Base-by-base conservation (phyloP, 2,888 invertebrate genomes). In the Megaustenia siamemsis region DNA sequence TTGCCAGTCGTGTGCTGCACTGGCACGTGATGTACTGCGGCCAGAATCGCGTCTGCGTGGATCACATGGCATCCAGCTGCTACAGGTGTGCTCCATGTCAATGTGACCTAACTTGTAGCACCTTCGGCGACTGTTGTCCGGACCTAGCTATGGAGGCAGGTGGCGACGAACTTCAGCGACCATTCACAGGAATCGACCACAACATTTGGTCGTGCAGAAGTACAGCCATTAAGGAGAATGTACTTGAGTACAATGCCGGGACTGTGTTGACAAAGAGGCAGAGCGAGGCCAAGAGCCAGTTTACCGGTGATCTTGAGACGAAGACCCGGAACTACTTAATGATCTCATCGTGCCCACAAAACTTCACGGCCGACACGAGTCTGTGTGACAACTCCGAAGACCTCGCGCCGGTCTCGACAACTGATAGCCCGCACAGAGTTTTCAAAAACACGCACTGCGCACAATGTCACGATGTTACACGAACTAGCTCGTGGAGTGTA, bases 71-170 rank as follows among this genome's bases (percentile, higher is more conserved):
- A 10, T 35, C 63, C 49, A 63, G 56, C 38, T 85, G 87, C 45
- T 77, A 82, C 38, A 69, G 81, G 32, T 89, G 89, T 56, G 28
- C 83, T 5, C 83, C 86, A 4, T 89, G 89, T 53, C 85, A 86
- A 43, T 89, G 89, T 35, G 89, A 89, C 79, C 71, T 85, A n/a
- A 53, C 71, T 35, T 89, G 89, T 63, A 43, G 35, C 8, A 43
- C 63, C 38, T 88, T 84, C 66, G 86, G 82, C 18, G 89, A 89
- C 73, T 89, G 89, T 60, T 89, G 89, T 69, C 88, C 88, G 0
- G 87, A 88, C 38, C 68, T 81, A 43, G 83, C 80, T 15, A 40
- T 88, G 66, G 73, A 84, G 18, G 18, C 79, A 18, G 32, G 63
- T 6, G 63, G 56, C 21, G 84, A 75, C 43, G 82, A 63, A 15